These are phyloP conservation scores for Zaprionus capensis DNA, from an alignment of 1,140 invertebrate species.

Conservation along the genomic window DNA sequence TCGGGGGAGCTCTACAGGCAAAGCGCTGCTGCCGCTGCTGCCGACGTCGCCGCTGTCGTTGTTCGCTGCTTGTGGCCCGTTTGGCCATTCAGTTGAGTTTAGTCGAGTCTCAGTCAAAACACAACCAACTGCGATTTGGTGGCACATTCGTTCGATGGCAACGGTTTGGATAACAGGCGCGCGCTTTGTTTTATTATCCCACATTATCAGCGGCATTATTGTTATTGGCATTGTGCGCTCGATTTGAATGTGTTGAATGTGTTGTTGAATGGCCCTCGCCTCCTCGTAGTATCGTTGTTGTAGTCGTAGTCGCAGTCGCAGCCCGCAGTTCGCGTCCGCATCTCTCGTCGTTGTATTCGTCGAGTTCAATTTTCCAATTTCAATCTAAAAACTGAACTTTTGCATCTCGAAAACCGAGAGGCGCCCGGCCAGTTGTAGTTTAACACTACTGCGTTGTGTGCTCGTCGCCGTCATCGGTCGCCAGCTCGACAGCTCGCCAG, in stretches of 20 bases:
- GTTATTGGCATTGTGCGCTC: conserved; percentile 76
- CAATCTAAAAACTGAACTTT: conserved; percentile 24
- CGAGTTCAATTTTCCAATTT: conserved; percentile 23
- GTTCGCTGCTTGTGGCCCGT: conserved; percentile 39
- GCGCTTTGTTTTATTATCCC: conserved; percentile 84
- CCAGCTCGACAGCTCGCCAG: neutral
- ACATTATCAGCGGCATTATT: conserved; percentile 83
- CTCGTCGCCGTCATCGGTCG: too few species aligned
- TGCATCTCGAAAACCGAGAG: conserved; percentile 35
- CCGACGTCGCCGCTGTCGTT: conserved; percentile 8
- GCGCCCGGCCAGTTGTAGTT: conserved; percentile 61
- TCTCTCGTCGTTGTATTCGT: neutral
- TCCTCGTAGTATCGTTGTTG: conserved; percentile 44
- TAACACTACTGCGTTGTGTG: conserved; percentile 52
- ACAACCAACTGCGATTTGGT: conserved; percentile 83
- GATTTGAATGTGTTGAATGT: conserved; percentile 49
- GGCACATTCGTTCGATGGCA: conserved; percentile 84
- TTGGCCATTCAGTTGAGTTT: conserved; percentile 56
- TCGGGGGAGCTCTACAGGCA: conserved; percentile 54
- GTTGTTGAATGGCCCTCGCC: conserved; percentile 53
- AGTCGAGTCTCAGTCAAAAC: conserved; percentile 80
- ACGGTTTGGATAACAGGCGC: conserved; percentile 84
- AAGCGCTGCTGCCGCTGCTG: conserved; percentile 33
- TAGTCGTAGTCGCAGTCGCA: conserved; percentile 34
- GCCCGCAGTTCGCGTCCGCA: neutral